phyloP scores from a whole-genome alignment of 2,113 vertebrate genomes.

The Pelvicachromis taeniatus region DNA sequence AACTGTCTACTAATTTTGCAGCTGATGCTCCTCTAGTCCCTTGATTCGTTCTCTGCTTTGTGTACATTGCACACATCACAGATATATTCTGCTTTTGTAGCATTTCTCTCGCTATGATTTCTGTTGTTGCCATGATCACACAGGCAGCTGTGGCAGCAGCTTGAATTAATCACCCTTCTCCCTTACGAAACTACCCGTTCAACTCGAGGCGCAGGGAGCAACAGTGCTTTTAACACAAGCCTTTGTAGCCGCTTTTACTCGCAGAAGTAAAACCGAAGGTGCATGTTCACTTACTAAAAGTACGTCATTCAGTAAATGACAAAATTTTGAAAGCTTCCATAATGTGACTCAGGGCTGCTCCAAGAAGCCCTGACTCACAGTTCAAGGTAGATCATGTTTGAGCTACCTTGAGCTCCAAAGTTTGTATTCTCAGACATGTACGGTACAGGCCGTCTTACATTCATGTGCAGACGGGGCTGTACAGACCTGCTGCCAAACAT shows the following conservation, averaged over 20 bases:
- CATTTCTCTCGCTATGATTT: background rate
- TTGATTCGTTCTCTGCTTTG: background rate
- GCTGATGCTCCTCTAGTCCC: accelerated
- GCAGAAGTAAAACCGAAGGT: background rate
- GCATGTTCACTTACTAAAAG: background rate
- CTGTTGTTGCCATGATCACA: background rate
- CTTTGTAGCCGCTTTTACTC: background rate
- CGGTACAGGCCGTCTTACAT: background rate
- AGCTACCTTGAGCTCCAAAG: background rate
- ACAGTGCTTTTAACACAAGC: background rate
- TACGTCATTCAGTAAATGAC: background rate
- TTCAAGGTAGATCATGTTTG: background rate
- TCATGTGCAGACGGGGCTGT: background rate
- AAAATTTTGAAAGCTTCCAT: background rate
- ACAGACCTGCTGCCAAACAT: background rate
- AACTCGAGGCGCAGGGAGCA: background rate
- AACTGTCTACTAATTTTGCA: background rate
- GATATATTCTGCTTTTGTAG: background rate
- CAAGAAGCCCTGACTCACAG: background rate
- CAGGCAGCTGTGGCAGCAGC: background rate
- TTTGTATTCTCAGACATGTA: background rate
- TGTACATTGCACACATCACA: background rate
- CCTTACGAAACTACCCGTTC: background rate
- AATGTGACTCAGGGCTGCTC: background rate
- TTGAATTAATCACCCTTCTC: background rate